These are phyloP conservation scores for Illadopsis cleaveri DNA, from an alignment of 2,113 vertebrate genomes.

Conservation along the genomic window DNA sequence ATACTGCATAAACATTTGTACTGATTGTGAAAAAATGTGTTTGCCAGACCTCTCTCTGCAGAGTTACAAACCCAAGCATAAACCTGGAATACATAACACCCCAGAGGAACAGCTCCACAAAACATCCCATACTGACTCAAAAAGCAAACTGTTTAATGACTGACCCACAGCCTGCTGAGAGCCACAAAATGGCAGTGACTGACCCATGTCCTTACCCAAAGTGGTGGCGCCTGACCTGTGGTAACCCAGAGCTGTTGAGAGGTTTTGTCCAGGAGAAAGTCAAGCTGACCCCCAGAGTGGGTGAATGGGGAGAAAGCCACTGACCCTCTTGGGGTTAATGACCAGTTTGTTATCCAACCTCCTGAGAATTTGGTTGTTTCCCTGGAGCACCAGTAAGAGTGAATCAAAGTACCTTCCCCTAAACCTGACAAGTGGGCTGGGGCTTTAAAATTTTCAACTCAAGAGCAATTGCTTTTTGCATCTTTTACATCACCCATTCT, in stretches of 20 bases:
- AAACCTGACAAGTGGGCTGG: no score
- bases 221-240: rapidly evolving
- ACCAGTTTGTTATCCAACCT: not conserved
- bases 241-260: not conserved
- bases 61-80: not conserved
- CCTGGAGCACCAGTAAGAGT: rapidly evolving
- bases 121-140: not conserved
- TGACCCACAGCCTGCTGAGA: not conserved
- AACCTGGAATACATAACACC: rapidly evolving
- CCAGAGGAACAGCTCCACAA: not conserved
- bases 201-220: not conserved
- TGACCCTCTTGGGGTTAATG: not conserved
- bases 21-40: rapidly evolving
- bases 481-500: not conserved
- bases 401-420: not conserved
- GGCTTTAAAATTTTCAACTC: not conserved
- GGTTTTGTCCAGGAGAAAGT: rapidly evolving
- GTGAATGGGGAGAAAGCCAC: not conserved
- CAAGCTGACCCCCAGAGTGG: not conserved
- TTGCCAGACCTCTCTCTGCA: not conserved
- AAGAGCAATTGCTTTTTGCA: not conserved
- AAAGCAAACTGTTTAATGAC: not conserved
- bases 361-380: not conserved
- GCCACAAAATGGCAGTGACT: rapidly evolving
- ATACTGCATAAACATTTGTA: not conserved